phyloP scores from a whole-genome alignment of 2,888 invertebrate genomes.

The Eucera pruinosa region DNA sequence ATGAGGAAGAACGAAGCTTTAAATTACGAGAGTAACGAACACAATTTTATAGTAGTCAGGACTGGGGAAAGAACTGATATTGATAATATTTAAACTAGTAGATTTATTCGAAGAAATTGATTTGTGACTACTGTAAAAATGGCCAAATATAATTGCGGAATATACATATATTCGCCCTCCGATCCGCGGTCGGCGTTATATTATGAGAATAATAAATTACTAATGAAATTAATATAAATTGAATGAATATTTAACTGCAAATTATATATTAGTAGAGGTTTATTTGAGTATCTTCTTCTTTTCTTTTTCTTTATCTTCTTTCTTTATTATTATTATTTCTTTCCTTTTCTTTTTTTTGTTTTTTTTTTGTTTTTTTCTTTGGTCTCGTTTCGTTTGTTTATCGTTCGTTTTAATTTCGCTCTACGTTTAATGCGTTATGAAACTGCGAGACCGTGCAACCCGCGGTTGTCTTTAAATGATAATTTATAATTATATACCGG shows the following conservation, averaged over 20 bases:
- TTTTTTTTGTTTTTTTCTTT: conserved; percentile 63
- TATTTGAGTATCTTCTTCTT: conserved; percentile 78
- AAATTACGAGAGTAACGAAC: conserved; percentile 78
- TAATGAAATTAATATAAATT: conserved; percentile 84
- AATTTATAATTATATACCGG: conserved; percentile 51
- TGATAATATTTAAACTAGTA: conserved; percentile 85
- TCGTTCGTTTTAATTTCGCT: conserved; percentile 72
- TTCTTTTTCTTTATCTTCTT: conserved; percentile 66
- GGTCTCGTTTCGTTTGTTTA: conserved; percentile 65
- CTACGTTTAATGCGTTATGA: conserved; percentile 50
- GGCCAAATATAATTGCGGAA: conserved; percentile 82
- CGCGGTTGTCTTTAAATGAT: conserved; percentile 33
- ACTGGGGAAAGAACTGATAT: conserved; percentile 85
- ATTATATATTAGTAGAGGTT: conserved; percentile 83
- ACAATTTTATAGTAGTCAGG: conserved; percentile 84
- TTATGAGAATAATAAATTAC: conserved; percentile 84
- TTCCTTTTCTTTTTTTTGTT: conserved; percentile 68
- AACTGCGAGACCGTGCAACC: conserved; percentile 31
- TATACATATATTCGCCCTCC: conserved; percentile 72
- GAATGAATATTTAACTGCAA: conserved; percentile 84
- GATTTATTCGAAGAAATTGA: conserved; percentile 80
- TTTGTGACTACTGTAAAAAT: conserved; percentile 84
- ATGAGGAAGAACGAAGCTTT: conserved; percentile 42
- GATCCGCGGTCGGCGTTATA: conserved; percentile 80
- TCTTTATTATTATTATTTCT: conserved; percentile 64